Evolutionary conservation across 2,113 vertebrate genomes (phyloP).

Genomic region (Silurus glanis): DNA sequence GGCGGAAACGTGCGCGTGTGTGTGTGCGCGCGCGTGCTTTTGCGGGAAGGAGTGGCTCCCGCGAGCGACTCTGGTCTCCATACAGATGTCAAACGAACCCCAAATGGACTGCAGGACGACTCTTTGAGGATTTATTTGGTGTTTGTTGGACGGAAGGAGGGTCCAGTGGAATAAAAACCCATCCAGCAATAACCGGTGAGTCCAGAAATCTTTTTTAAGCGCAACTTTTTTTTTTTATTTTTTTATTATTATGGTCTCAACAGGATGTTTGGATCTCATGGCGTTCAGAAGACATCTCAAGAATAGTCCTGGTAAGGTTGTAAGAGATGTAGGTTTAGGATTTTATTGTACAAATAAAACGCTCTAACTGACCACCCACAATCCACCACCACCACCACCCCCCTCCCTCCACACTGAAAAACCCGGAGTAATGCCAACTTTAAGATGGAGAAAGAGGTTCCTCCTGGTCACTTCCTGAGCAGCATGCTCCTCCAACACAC

Average conservation of each 20-base stretch:
- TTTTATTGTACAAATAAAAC: background rate
- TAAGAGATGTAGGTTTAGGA: background rate
- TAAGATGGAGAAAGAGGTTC: background rate
- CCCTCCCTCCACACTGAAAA: no score
- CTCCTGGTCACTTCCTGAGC: conserved; percentile 5
- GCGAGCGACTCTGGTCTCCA: conserved; percentile 23
- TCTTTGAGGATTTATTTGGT: background rate
- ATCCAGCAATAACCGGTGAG: background rate
- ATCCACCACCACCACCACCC: background rate
- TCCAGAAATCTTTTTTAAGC: background rate
- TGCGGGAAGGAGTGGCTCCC: conserved; percentile 49
- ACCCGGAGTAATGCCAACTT: background rate
- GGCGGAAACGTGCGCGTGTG: conserved; percentile 42
- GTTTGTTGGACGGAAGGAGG: background rate
- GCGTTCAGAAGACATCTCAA: background rate
- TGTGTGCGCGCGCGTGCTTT: background rate
- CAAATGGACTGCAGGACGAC: conserved; percentile 6
- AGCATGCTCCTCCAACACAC: background rate
- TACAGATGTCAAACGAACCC: conserved; percentile 32
- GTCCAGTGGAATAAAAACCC: background rate
- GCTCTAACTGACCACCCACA: no score
- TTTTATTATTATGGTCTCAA: no score
- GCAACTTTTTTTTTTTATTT: background rate
- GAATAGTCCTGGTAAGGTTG: no score
- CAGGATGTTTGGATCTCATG: background rate